Percentiles rank a stretch among this genome's conserved stretches.
Conservation (phyloP, 2,797 vertebrate genomes). For the Poeciliopsis presidionis region DNA sequence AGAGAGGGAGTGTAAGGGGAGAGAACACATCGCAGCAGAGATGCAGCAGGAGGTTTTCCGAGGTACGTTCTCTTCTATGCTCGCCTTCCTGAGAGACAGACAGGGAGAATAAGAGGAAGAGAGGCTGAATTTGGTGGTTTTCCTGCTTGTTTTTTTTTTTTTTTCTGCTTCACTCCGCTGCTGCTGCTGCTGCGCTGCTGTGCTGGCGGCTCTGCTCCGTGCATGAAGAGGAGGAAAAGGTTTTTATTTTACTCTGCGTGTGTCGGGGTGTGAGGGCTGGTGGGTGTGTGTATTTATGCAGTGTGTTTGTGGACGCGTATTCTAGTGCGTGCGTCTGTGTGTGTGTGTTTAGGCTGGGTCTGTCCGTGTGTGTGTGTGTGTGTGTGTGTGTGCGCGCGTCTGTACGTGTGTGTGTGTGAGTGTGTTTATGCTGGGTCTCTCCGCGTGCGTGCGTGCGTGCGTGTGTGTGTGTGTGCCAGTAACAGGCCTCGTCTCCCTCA, state of each 20-base stretch:
- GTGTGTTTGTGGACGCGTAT: slow-evolving; percentile 46
- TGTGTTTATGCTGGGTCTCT: slow-evolving; percentile 25
- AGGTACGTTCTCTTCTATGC: slow-evolving; percentile 88
- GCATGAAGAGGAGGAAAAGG: slow-evolving; percentile 76
- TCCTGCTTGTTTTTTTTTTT: slow-evolving; percentile 65
- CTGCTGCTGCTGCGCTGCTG: slow-evolving; percentile 28
- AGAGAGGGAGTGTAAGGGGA: slow-evolving; percentile 79
- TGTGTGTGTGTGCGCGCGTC: slow-evolving; percentile 49
- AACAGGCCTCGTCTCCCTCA: slow-evolving; percentile 84
- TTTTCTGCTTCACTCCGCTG: slow-evolving; percentile 57
- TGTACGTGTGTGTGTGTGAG: slow-evolving; percentile 7
- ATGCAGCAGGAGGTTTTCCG: slow-evolving; percentile 87
- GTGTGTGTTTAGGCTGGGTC: slow-evolving; percentile 15
- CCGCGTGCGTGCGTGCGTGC: slow-evolving; percentile 22
- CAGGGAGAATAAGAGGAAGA: slow-evolving; percentile 76
- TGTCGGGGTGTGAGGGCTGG: slow-evolving; percentile 64
- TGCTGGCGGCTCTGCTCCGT: slow-evolving; percentile 64
- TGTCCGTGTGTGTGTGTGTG: slow-evolving; percentile 60
- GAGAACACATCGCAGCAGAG: slow-evolving; percentile 88
- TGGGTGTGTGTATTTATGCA: slow-evolving; percentile 67
- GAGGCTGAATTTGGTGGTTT: slow-evolving; percentile 77
- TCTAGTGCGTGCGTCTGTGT: slow-evolving; percentile 37
- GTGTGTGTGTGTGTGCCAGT: slow-evolving; percentile 66
- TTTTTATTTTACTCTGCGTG: slow-evolving; percentile 74
- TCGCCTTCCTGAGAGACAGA: slow-evolving; percentile 82